A percentile compares a stretch with the other conserved stretches of the same genome.
These are phyloP conservation scores for Pentamera pediparva DNA, from an alignment of 53 echinoderm and acorn worm species.

Conservation along the genomic window DNA sequence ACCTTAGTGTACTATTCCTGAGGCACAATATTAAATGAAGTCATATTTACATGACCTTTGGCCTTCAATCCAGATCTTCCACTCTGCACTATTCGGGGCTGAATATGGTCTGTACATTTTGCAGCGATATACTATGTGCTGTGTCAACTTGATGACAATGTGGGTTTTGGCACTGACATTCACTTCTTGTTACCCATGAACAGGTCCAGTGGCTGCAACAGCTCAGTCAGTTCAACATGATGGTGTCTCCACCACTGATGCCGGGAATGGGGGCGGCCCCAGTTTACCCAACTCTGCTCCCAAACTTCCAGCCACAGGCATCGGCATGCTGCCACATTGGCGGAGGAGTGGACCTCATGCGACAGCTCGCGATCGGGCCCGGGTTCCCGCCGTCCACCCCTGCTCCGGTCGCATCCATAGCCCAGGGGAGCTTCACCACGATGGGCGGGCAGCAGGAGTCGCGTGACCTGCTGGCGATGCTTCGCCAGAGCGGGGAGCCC, in stretches of 20 bases:
- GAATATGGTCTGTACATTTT: no score
- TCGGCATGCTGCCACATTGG: not conserved
- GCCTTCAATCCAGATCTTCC: no score
- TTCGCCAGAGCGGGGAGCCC: constrained; percentile 47
- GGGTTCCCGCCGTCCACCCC: not conserved
- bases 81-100: no score
- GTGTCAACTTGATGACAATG: no score
- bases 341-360: not conserved
- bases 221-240: constrained; percentile 19
- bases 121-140: no score
- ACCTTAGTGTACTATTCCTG: no score
- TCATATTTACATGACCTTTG: no score
- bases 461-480: constrained; percentile 51
- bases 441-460: constrained; percentile 22
- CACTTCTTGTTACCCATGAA: no score
- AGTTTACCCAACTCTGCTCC: constrained; percentile 6
- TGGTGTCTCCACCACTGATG: constrained; percentile 6
- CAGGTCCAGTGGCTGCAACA: constrained; percentile 19
- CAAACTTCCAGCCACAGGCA: constrained; percentile 3
- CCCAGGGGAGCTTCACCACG: not conserved
- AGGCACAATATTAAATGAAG: no score
- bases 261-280: not conserved
- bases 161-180: no score
- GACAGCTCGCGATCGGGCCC: constrained; percentile 3
- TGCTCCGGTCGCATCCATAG: not conserved